Evolutionary conservation across 1,140 invertebrate species (phyloP).

Genomic region (Zaprionus nigranus): DNA sequence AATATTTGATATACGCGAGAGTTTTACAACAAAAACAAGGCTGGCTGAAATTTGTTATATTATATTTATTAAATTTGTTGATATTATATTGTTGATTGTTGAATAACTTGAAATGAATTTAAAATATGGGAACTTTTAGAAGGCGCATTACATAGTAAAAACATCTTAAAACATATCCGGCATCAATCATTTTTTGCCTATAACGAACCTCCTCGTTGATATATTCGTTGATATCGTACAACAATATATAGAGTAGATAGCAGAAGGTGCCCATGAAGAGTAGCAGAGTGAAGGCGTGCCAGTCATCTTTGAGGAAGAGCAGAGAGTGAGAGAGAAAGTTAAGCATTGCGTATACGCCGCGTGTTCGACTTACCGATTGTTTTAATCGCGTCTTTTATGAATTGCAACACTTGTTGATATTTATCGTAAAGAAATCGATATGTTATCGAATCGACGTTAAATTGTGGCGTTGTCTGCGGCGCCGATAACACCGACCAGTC

Average conservation of each 20-base stretch:
- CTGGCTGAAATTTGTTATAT: not conserved
- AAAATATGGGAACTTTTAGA: constrained; percentile 41
- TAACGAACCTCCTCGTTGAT: constrained; percentile 31
- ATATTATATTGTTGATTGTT: constrained; percentile 5
- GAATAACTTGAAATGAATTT: constrained; percentile 23
- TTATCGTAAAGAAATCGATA: no score
- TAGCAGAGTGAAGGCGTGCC: no score
- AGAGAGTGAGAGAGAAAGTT: no score
- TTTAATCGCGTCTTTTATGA: no score
- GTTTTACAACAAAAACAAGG: constrained; percentile 61
- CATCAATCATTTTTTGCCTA: constrained; percentile 16
- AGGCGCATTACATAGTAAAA: constrained; percentile 39
- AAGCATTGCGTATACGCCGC: no score
- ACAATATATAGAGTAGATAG: constrained; percentile 42
- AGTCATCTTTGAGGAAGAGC: no score
- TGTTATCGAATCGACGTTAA: no score
- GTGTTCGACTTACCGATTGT: no score
- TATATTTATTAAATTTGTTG: no score
- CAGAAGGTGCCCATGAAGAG: not conserved
- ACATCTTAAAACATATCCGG: not conserved
- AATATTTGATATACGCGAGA: constrained; percentile 46
- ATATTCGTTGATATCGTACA: constrained; percentile 18
- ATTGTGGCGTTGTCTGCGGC: no score
- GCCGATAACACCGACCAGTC: no score
- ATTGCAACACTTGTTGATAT: no score